Evolutionary conservation across 2,797 vertebrate species (phyloP).

Genomic region (Trachops cirrhosus): DNA sequence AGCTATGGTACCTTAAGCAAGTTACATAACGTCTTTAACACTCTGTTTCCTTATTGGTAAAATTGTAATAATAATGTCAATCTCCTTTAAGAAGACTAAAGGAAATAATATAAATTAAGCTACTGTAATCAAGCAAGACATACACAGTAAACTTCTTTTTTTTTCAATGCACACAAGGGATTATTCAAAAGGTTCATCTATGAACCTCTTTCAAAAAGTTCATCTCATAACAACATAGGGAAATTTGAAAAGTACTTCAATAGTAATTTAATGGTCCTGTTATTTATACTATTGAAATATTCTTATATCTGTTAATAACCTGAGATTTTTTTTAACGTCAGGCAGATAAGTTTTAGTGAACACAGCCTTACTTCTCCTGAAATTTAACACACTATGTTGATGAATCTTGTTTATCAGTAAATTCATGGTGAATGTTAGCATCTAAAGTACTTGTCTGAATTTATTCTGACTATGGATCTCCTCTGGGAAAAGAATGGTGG

Average conservation of each 20-base stretch:
- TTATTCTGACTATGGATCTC: background rate
- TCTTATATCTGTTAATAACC: background rate
- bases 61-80: background rate
- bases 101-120: background rate
- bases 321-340: background rate
- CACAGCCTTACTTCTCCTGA: background rate
- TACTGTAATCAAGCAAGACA: background rate
- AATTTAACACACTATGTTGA: background rate
- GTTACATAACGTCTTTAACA: background rate
- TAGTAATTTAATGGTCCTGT: background rate
- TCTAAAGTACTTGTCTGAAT: conserved; percentile 17
- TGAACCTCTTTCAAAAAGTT: background rate
- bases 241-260: conserved; percentile 11
- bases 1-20: background rate
- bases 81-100: background rate
- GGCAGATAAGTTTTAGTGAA: background rate
- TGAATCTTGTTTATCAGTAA: conserved; percentile 26
- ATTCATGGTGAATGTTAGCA: background rate
- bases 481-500: background rate
- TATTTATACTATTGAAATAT: background rate
- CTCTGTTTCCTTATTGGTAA: background rate
- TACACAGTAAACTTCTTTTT: background rate
- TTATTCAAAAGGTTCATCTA: background rate
- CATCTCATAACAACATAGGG: background rate
- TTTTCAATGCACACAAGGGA: background rate